These are phyloP conservation scores for Haemorhous mexicanus DNA, from an alignment of 2,113 vertebrate genomes.

Conservation along the genomic window DNA sequence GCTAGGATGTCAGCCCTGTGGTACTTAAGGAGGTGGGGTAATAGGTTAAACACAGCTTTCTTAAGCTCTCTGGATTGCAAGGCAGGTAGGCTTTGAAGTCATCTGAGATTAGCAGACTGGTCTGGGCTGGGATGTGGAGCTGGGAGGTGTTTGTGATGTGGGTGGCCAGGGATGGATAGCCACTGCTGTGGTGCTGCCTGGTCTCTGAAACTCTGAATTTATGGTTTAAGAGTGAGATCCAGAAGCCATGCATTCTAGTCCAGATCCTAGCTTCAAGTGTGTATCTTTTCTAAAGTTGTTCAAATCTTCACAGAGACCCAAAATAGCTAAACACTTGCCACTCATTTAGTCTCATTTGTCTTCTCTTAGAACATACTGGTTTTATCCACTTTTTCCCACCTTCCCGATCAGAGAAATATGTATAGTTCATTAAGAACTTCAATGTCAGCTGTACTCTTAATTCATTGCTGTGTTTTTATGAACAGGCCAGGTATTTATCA, in stretches of 20 bases:
- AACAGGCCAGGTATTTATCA: background rate
- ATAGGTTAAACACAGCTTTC: conserved; percentile 1
- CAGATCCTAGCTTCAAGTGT: background rate
- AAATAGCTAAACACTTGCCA: background rate
- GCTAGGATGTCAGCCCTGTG: background rate
- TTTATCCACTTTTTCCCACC: background rate
- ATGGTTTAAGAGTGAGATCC: background rate
- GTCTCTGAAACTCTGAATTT: background rate
- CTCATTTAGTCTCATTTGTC: background rate
- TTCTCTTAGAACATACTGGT: background rate
- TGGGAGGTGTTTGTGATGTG: background rate
- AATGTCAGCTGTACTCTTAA: background rate
- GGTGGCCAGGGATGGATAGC: background rate
- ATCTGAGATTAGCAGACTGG: background rate
- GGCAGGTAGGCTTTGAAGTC: conserved; percentile 38
- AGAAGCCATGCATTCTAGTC: background rate
- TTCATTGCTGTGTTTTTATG: background rate
- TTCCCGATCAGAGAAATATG: background rate
- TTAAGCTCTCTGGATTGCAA: background rate
- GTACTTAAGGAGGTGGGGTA: background rate
- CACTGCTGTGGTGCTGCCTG: background rate
- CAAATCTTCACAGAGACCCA: background rate
- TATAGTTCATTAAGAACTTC: background rate
- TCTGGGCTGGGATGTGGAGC: background rate
- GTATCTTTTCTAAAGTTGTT: background rate